Percentiles rank a stretch among this genome's conserved stretches.
Evolutionary conservation across 2,797 vertebrate species (phyloP).

Genomic region (Anisognathus igniventris): DNA sequence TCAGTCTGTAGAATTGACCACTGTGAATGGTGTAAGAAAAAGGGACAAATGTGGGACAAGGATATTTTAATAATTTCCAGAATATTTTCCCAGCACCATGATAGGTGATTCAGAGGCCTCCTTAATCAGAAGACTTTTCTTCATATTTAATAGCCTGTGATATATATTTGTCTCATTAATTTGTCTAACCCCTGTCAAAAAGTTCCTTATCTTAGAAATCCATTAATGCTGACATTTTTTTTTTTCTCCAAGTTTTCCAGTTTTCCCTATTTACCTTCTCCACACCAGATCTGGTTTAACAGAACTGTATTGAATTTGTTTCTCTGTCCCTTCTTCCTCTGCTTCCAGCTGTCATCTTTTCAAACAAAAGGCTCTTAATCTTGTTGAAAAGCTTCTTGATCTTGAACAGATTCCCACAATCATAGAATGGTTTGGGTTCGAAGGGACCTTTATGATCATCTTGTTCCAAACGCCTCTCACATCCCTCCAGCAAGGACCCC

Average conservation of each 20-base stretch:
- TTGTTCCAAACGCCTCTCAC: background rate
- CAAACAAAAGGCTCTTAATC: background rate
- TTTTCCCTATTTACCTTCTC: background rate
- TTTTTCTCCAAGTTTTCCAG: background rate
- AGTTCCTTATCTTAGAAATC: background rate
- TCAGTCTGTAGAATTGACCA: background rate
- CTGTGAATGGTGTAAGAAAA: background rate
- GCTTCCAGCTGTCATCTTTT: background rate
- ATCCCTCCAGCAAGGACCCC: background rate
- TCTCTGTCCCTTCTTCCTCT: background rate
- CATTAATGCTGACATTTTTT: background rate
- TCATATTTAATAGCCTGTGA: background rate
- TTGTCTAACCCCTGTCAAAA: background rate
- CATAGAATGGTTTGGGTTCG: background rate
- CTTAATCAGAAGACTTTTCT: background rate
- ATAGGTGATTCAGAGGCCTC: background rate
- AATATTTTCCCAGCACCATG: background rate
- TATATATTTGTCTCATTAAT: background rate
- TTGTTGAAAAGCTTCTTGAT: background rate
- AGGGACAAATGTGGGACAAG: background rate
- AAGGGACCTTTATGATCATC: background rate
- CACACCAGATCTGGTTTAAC: background rate
- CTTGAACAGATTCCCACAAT: background rate
- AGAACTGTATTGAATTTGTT: background rate
- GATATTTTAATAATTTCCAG: background rate